A percentile compares a stretch with the other conserved stretches of the same genome.
Evolutionary conservation across 2,113 vertebrate species (phyloP).

Genomic region (Channa argus): DNA sequence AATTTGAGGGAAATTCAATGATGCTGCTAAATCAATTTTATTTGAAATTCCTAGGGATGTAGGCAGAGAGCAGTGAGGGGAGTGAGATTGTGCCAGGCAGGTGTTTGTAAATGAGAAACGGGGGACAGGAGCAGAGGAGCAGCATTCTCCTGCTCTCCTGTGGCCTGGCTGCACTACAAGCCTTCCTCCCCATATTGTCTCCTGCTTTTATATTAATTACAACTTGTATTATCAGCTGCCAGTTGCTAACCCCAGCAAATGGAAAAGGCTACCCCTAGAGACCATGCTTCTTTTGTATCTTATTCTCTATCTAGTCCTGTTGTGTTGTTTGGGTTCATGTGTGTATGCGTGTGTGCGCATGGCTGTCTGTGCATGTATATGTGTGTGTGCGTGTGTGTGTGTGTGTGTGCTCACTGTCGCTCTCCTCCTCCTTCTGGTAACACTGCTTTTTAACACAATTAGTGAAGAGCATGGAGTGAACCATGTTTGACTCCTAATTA

Average conservation of each 20-base stretch:
- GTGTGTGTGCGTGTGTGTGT: conserved; percentile 67
- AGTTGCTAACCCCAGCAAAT: conserved; percentile 95
- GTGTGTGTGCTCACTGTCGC: conserved; percentile 77
- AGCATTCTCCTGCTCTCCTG: conserved; percentile 85
- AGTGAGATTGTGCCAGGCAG: conserved; percentile 75
- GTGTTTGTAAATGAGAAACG: conserved; percentile 91
- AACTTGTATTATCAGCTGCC: conserved; percentile 98
- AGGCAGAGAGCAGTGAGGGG: conserved; percentile 79
- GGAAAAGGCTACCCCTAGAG: conserved; percentile 94
- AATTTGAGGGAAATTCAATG: conserved; percentile 89
- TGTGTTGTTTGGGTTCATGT: conserved; percentile 79
- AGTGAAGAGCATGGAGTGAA: conserved; percentile 88
- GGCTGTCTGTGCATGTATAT: conserved; percentile 62
- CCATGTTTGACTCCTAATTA: conserved; percentile 95
- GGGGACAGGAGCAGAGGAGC: conserved; percentile 82
- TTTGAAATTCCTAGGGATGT: conserved; percentile 89
- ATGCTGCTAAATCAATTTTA: conserved; percentile 88
- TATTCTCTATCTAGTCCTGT: conserved; percentile 92
- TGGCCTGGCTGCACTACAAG: conserved; percentile 87
- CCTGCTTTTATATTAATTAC: conserved; percentile 99
- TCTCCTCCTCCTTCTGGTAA: conserved; percentile 85
- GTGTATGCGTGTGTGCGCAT: conserved; percentile 50
- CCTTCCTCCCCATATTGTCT: conserved; percentile 93
- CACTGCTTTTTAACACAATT: conserved; percentile 97
- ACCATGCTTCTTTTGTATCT: conserved; percentile 92